Evolutionary conservation across 2,888 invertebrate genomes (phyloP).

Genomic region (Phaedon cochleariae): DNA sequence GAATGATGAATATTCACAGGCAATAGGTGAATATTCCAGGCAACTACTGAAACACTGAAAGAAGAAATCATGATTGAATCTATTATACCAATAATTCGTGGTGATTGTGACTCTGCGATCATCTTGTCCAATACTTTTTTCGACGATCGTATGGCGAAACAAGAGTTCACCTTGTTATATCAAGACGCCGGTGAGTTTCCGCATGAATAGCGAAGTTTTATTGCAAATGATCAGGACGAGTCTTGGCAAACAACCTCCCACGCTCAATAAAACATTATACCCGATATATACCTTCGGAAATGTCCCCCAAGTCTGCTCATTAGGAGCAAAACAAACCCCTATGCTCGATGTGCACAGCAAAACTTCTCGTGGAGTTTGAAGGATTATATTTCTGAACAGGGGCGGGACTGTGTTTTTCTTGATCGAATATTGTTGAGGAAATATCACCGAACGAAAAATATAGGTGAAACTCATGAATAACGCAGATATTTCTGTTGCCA

Average conservation of each 20-base stretch:
- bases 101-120: no score
- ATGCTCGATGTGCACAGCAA: slow-evolving; percentile 17
- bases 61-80: no score
- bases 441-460: no score
- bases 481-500: no score
- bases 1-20: no score
- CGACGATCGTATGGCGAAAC: slow-evolving; percentile 26
- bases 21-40: no score
- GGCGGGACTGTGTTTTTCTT: no score
- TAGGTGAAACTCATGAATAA: no score
- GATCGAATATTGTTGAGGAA: no score
- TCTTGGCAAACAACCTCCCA: slow-evolving; percentile 43
- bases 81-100: no score
- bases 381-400: not conserved
- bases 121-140: slow-evolving; percentile 38
- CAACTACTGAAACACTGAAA: no score
- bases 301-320: slow-evolving; percentile 42
- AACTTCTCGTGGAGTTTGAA: not conserved
- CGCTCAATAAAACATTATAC: slow-evolving; percentile 46
- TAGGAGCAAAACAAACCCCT: slow-evolving; percentile 40
- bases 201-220: slow-evolving; percentile 50
- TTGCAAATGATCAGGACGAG: slow-evolving; percentile 50
- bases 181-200: slow-evolving; percentile 47
- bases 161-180: slow-evolving; percentile 50
- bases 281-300: slow-evolving; percentile 38